Conservation (phyloP, 2,797 vertebrate genomes). For the Huso huso region DNA sequence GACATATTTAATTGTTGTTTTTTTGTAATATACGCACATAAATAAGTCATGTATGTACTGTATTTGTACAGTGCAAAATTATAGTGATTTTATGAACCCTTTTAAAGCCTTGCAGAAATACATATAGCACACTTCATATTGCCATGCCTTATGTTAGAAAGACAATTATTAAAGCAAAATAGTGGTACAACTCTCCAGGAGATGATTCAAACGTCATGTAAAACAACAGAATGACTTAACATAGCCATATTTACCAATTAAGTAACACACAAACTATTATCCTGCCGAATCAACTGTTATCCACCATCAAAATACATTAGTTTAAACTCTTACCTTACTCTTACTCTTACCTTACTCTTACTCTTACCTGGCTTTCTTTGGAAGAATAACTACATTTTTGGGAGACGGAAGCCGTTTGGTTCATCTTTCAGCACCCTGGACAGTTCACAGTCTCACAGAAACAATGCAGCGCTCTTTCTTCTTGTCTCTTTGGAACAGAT, state of each 20-base stretch:
- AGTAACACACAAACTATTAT: neutral
- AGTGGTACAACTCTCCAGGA: neutral
- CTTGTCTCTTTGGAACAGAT: no score
- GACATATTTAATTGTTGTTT: no score
- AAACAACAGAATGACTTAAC: neutral
- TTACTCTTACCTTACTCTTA: constrained; percentile 30
- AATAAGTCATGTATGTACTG: no score
- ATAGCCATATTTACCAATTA: neutral
- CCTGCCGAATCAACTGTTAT: neutral
- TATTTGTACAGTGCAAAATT: no score
- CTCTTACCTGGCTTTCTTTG: constrained; percentile 35
- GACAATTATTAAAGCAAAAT: no score
- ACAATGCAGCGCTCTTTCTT: no score
- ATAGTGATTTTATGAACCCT: no score
- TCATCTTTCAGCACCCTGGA: constrained; percentile 68
- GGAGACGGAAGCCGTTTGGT: constrained; percentile 74
- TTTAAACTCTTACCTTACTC: neutral
- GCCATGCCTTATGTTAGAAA: no score
- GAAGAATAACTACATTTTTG: constrained; percentile 51
- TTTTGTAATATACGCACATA: no score
- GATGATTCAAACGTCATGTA: neutral
- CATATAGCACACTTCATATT: no score
- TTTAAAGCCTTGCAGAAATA: no score
- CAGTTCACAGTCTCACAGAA: constrained; percentile 28
- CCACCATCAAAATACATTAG: neutral